These are phyloP conservation scores for Calcarius lapponicus DNA, from an alignment of 2,797 vertebrate species.

Conservation along the genomic window DNA sequence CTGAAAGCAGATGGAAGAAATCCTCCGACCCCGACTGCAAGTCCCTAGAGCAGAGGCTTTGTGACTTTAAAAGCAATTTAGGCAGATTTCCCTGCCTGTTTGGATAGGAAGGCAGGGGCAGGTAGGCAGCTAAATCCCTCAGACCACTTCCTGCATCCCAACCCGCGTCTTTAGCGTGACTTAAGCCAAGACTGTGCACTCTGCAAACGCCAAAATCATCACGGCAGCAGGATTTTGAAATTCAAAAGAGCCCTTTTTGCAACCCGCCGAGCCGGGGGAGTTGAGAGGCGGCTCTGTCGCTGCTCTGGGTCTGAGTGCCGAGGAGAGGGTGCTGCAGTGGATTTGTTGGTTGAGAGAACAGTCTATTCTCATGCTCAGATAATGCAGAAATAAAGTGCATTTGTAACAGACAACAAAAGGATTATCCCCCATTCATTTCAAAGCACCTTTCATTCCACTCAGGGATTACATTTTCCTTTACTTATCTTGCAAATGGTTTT, in stretches of 20 bases:
- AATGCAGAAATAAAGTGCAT: slow-evolving; percentile 79
- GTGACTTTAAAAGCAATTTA: slow-evolving; percentile 10
- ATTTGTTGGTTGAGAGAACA: slow-evolving; percentile 62
- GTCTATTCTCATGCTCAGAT: slow-evolving; percentile 73
- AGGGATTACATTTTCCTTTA: slow-evolving; percentile 81
- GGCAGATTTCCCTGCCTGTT: neutral
- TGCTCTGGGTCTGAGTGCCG: neutral
- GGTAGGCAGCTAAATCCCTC: neutral
- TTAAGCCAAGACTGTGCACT: neutral
- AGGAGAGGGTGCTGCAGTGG: slow-evolving; percentile 62
- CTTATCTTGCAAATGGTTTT: slow-evolving; percentile 81
- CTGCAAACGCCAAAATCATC: neutral
- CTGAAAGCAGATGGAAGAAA: neutral
- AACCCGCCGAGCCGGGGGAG: neutral
- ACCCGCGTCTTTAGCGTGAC: neutral
- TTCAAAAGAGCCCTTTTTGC: slow-evolving; percentile 6
- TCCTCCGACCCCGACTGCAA: neutral
- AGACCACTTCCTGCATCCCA: neutral
- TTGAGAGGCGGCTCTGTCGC: neutral
- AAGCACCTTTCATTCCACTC: slow-evolving; percentile 78
- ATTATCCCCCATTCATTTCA: slow-evolving; percentile 82
- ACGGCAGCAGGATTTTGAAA: neutral
- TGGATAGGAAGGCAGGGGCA: neutral
- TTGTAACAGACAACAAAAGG: slow-evolving; percentile 80
- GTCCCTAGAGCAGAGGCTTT: neutral